Conservation (phyloP, 1,140 invertebrate genomes). For the Drosophila ogumai region DNA sequence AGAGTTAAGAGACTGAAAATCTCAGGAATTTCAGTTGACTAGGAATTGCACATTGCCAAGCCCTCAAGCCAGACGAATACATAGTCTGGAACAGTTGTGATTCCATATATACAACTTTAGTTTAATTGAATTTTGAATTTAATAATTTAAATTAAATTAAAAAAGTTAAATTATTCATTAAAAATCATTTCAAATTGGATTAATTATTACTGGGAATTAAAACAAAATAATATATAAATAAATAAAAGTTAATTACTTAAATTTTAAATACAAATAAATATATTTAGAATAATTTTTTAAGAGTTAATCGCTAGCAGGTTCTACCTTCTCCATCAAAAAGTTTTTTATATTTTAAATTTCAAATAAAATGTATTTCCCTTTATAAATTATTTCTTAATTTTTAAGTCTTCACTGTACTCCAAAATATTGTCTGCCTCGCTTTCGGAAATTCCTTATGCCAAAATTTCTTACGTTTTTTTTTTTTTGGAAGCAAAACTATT, state of each 20-base stretch:
- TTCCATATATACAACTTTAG: neutral
- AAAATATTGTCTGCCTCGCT: neutral
- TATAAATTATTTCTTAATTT: neutral
- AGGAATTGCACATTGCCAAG: neutral
- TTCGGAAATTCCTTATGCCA: constrained; percentile 10
- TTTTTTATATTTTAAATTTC: neutral
- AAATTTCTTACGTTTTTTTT: constrained; percentile 7
- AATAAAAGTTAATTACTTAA: too few species aligned
- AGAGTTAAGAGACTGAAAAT: constrained; percentile 10
- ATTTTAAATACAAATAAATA: neutral
- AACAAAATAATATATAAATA: neutral
- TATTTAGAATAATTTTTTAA: neutral
- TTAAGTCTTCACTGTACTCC: neutral
- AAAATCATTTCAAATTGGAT: too few species aligned
- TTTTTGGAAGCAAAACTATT: constrained; percentile 10
- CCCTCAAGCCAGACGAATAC: neutral
- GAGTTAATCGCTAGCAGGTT: neutral
- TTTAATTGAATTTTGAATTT: too few species aligned
- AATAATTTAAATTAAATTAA: too few species aligned
- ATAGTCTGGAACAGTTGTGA: neutral
- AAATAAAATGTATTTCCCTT: neutral
- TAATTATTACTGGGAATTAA: too few species aligned
- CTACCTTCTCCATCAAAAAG: neutral
- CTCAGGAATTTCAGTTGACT: constrained; percentile 10
- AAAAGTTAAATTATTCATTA: too few species aligned